Evolutionary conservation across 1,140 invertebrate species (phyloP).

Genomic region (Zaprionus kolodkinae): DNA sequence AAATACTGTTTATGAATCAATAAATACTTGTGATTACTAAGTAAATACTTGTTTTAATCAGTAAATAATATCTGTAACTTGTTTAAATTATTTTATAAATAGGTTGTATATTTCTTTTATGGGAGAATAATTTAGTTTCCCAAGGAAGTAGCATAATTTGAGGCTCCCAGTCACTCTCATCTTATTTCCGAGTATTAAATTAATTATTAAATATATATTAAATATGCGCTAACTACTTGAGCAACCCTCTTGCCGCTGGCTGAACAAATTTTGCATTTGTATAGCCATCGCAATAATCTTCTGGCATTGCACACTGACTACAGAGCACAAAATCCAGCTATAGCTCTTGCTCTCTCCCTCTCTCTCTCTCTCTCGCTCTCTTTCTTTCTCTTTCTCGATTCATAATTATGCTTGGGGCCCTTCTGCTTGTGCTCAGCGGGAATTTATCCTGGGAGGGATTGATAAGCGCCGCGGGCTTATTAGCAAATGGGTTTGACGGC

Average conservation of each 20-base stretch:
- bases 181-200: background rate
- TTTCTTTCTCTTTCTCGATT: background rate
- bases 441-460: background rate
- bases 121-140: background rate
- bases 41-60: too few species aligned
- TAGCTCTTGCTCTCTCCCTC: background rate
- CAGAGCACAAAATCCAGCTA: background rate
- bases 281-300: background rate
- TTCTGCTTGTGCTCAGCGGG: too few species aligned
- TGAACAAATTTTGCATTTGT: background rate
- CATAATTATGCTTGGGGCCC: too few species aligned
- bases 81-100: too few species aligned
- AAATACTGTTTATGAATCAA: too few species aligned
- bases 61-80: too few species aligned
- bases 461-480: slow-evolving; percentile 24
- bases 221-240: background rate
- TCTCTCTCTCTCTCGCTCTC: background rate
- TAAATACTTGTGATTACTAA: too few species aligned
- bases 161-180: background rate
- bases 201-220: background rate
- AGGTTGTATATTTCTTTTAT: too few species aligned
- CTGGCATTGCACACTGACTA: background rate
- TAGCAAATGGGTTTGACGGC: slow-evolving; percentile 18
- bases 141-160: background rate
- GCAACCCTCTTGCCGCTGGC: background rate